These are phyloP conservation scores for Mythimna pallens DNA, from an alignment of 2,888 invertebrate genomes.

Conservation along the genomic window DNA sequence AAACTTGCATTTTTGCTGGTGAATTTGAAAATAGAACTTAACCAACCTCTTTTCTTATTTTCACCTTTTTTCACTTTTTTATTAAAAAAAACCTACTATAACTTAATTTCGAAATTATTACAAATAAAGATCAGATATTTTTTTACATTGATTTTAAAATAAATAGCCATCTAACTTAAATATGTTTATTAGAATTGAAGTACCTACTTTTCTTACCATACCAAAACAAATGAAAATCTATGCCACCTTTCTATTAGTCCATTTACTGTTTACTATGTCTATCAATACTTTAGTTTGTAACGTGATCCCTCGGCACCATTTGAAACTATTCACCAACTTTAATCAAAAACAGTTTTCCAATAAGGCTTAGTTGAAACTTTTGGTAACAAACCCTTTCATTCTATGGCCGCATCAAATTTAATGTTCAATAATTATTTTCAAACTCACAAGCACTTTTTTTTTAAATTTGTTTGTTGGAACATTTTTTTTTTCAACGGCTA, in stretches of 20 bases:
- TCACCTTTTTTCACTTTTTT: too few relatives aligned
- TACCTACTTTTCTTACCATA: too few relatives aligned
- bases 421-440: not conserved
- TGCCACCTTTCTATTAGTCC: not conserved
- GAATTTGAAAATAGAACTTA: too few relatives aligned
- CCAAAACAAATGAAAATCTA: not conserved
- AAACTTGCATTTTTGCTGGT: too few relatives aligned
- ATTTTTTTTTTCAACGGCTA: not conserved
- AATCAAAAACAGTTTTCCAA: conserved; percentile 20
- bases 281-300: not conserved
- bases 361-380: conserved; percentile 37
- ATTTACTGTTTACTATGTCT: not conserved
- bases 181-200: too few relatives aligned
- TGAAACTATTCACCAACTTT: conserved; percentile 39
- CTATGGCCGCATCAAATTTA: not conserved
- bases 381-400: conserved; percentile 10
- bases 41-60: too few relatives aligned
- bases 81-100: too few relatives aligned
- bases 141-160: too few relatives aligned
- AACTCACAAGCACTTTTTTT: not conserved
- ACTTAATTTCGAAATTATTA: too few relatives aligned
- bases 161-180: too few relatives aligned
- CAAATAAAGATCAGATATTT: too few relatives aligned
- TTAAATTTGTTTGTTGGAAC: not conserved
- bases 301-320: not conserved